A percentile compares a stretch with the other conserved stretches of the same genome.
Conservation (phyloP, 1,140 invertebrate genomes). For the Ctenoplectra terminalis region DNA sequence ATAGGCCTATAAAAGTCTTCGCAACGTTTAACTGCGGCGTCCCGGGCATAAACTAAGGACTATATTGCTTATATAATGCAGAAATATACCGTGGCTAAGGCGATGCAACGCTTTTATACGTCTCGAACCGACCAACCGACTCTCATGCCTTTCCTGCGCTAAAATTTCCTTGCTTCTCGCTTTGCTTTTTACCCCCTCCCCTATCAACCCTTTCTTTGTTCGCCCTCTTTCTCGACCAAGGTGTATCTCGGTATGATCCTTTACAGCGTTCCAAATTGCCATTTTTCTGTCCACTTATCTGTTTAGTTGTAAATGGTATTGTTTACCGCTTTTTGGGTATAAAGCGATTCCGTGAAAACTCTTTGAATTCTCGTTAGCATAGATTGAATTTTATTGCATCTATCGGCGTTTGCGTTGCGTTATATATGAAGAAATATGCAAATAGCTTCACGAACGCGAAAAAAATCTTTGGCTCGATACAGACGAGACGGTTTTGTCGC, state of each 20-base stretch:
- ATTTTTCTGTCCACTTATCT: neutral
- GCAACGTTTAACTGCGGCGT: slow-evolving; percentile 61
- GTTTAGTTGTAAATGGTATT: too few relatives aligned
- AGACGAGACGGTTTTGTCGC: too few relatives aligned
- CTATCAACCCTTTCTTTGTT: neutral
- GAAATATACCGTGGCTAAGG: slow-evolving; percentile 51
- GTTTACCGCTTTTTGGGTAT: too few relatives aligned
- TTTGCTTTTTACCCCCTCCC: neutral
- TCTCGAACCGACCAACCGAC: slow-evolving; percentile 10
- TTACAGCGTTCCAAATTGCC: neutral
- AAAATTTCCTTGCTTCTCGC: slow-evolving; percentile 21
- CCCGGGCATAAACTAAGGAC: slow-evolving; percentile 57
- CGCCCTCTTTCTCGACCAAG: neutral
- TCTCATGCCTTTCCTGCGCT: slow-evolving; percentile 22
- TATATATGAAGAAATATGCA: too few relatives aligned
- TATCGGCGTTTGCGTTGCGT: too few relatives aligned
- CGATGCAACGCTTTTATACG: slow-evolving; percentile 51
- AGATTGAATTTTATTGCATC: too few relatives aligned
- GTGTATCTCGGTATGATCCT: neutral
- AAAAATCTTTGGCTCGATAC: too few relatives aligned
- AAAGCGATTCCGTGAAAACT: too few relatives aligned
- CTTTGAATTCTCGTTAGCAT: too few relatives aligned
- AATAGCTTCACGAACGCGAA: too few relatives aligned
- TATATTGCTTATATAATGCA: slow-evolving; percentile 64
- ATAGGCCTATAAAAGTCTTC: slow-evolving; percentile 64